Percentiles rank a stretch among this genome's conserved stretches.
phyloP scores from a whole-genome alignment of 2,797 vertebrate species.

The Chaunax sp. region DNA sequence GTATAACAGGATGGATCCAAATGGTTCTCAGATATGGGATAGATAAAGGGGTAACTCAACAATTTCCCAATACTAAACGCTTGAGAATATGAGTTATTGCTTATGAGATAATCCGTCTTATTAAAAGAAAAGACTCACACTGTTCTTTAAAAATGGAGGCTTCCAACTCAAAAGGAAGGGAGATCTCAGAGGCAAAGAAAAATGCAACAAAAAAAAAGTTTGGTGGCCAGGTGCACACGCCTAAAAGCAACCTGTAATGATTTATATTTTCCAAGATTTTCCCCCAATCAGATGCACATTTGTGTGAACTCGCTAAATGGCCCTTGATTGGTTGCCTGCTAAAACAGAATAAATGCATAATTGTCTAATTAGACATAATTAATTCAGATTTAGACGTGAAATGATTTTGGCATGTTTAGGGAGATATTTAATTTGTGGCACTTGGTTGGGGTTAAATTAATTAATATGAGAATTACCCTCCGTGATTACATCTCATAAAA shows the following conservation, averaged over 20 bases:
- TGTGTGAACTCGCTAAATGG: slow-evolving; percentile 44
- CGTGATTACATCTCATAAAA: slow-evolving; percentile 47
- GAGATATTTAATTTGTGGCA: slow-evolving; percentile 64
- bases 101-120: neutral
- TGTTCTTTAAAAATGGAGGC: too few species aligned
- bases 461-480: slow-evolving; percentile 58
- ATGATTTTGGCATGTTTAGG: slow-evolving; percentile 64
- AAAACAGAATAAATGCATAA: slow-evolving; percentile 65
- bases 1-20: too few species aligned
- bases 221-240: too few species aligned
- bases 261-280: slow-evolving; percentile 1
- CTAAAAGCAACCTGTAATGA: too few species aligned
- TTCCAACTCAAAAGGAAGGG: too few species aligned
- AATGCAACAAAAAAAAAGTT: too few species aligned
- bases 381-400: slow-evolving; percentile 59
- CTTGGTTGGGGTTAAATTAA: slow-evolving; percentile 73
- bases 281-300: slow-evolving; percentile 29
- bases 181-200: too few species aligned
- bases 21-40: too few species aligned
- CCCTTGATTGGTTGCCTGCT: slow-evolving; percentile 54
- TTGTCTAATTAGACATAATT: slow-evolving; percentile 66
- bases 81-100: too few species aligned
- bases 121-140: too few species aligned
- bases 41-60: too few species aligned
- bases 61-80: too few species aligned